Conservation (phyloP, 2,797 vertebrate species). For the Crax fasciolata region DNA sequence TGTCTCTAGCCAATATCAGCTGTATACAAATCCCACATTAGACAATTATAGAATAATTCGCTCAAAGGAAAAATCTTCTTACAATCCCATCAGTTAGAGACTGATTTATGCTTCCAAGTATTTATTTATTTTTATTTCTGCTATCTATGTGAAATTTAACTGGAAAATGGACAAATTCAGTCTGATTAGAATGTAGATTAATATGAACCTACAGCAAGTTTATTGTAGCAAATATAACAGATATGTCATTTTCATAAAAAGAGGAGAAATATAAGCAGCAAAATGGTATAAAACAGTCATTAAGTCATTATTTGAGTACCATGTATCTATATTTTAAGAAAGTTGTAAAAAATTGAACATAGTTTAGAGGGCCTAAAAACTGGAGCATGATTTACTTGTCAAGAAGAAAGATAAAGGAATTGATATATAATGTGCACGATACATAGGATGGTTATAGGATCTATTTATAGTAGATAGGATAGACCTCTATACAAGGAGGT, state of each 20-base stretch:
- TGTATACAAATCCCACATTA: constrained; percentile 6
- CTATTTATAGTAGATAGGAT: not conserved
- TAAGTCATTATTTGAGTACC: not conserved
- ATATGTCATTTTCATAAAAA: not conserved
- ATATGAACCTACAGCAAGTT: not conserved
- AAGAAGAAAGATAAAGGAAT: not conserved
- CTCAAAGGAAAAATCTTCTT: not conserved
- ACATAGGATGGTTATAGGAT: not conserved
- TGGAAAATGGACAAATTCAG: not conserved
- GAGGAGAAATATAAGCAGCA: not conserved
- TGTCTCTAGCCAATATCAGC: not conserved
- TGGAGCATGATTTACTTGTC: not conserved
- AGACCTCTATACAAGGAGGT: not conserved
- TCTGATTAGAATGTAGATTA: not conserved
- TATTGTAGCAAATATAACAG: not conserved
- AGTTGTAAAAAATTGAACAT: not conserved
- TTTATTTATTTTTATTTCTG: not conserved
- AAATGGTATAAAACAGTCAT: not conserved
- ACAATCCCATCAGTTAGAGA: not conserved
- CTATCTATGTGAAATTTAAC: not conserved
- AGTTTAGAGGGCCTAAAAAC: not conserved
- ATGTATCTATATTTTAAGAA: not conserved
- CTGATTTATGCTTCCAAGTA: not conserved
- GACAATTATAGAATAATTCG: not conserved
- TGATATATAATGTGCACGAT: not conserved